Conservation (phyloP, 2,888 invertebrate genomes). For the Pterobdella sp. region DNA sequence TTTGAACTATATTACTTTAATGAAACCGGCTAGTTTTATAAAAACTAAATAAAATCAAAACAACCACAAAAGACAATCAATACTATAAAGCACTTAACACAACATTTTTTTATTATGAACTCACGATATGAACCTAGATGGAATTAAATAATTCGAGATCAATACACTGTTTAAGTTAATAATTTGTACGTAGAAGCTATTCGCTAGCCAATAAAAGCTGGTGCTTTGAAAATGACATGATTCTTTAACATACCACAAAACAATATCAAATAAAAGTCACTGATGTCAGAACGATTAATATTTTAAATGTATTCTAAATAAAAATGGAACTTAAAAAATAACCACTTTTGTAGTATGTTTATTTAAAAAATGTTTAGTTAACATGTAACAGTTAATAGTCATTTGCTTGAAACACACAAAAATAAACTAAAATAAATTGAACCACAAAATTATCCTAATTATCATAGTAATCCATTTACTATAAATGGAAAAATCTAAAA, state of each 20-base stretch:
- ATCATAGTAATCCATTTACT: too few relatives aligned
- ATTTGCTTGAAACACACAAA: too few relatives aligned
- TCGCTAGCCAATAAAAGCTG: too few relatives aligned
- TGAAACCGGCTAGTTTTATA: not conserved
- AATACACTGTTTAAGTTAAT: too few relatives aligned
- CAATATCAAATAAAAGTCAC: not conserved
- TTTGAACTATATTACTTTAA: not conserved
- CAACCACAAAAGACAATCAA: not conserved
- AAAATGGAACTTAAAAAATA: not conserved
- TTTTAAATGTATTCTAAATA: not conserved
- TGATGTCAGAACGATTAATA: not conserved
- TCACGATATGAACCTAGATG: not conserved
- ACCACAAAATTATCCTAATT: too few relatives aligned
- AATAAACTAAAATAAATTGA: too few relatives aligned
- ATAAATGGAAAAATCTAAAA: too few relatives aligned
- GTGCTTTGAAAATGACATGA: not conserved
- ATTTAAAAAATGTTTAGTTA: too few relatives aligned
- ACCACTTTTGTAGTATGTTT: too few relatives aligned
- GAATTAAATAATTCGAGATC: not conserved
- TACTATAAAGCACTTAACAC: conserved; percentile 11
- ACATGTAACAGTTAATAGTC: too few relatives aligned
- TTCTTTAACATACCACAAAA: not conserved
- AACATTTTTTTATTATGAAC: not conserved
- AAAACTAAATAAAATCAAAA: not conserved
- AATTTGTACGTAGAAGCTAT: too few relatives aligned